Base-by-base conservation (phyloP, 2,888 invertebrate species). In the Endotricha flammealis region DNA sequence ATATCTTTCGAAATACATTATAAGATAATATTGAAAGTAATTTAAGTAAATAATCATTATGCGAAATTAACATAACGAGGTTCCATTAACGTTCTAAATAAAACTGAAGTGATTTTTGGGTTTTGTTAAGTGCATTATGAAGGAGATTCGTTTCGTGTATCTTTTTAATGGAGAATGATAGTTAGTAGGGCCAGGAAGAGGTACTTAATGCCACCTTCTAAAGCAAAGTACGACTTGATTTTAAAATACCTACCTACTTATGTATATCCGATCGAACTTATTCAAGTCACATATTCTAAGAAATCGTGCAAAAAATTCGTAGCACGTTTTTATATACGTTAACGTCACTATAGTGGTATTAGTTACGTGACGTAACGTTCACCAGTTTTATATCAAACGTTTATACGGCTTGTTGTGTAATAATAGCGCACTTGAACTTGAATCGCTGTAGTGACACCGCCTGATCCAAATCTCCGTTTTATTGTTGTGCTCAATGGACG, bases 361-460 rank as follows among this genome's bases (percentile, higher is more conserved):
- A n/a, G n/a, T n/a, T n/a, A n/a, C n/a, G n/a, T n/a, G n/a, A n/a
- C n/a, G n/a, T n/a, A n/a, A n/a, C n/a, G 16, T 16, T 80, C 76
- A 68, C 76, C 71, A 67, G 79, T 81, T 81, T 83, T 82, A 79
- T 80, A 73, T 65, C 70, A 69, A 71, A 65, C 61, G 70, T 78
- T 83, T 82, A 83, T 77, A n/a, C n/a, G 64, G 75, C 71, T 60
- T 64, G 78, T 81, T 81, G 73, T 81, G 80, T 72, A 83, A 82
- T 83, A 81, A 85, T 78, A 66, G 75, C 73, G 72, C 64, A 74
- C 85, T 85, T 86, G 85, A 86, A 86, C 85, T 85, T 85, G 80
- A 52, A 54, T 64, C 69, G 74, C 79, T 74, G 20, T 10, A 79
- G 82, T 83, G 83, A 82, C 85, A 85, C 81, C 69, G 69, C 80